Conservation (phyloP, 1,140 invertebrate genomes). For the Saccostrea glomerata region DNA sequence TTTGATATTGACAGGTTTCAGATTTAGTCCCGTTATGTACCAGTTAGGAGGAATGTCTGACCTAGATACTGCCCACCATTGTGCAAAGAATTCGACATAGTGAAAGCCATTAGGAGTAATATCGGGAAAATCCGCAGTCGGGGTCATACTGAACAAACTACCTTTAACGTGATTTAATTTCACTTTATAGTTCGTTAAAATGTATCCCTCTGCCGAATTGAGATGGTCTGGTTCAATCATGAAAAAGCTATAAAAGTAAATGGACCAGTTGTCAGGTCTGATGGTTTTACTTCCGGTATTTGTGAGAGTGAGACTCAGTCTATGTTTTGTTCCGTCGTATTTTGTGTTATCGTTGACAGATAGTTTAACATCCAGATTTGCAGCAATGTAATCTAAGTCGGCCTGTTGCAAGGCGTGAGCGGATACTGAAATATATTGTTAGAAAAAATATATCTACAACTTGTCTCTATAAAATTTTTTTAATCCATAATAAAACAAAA, state of each 20-base stretch:
- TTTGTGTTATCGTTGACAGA: slow-evolving; percentile 66
- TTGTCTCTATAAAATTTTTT: too few relatives aligned
- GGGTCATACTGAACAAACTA: slow-evolving; percentile 60
- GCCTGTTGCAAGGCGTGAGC: not conserved
- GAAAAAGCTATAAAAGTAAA: slow-evolving; percentile 65
- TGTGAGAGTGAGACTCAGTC: slow-evolving; percentile 55
- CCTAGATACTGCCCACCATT: slow-evolving; percentile 67
- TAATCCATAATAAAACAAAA: too few relatives aligned
- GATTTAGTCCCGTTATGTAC: slow-evolving; percentile 63
- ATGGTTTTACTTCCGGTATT: slow-evolving; percentile 61
- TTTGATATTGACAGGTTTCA: slow-evolving; percentile 56
- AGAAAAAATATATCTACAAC: too few relatives aligned
- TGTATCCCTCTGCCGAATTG: slow-evolving; percentile 41
- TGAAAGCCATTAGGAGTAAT: not conserved
- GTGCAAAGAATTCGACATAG: slow-evolving; percentile 33
- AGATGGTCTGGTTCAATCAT: slow-evolving; percentile 58
- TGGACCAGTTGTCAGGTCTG: slow-evolving; percentile 59
- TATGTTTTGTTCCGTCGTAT: slow-evolving; percentile 49
- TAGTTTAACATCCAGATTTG: slow-evolving; percentile 55
- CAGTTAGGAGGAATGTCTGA: slow-evolving; percentile 72
- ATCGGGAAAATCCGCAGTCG: slow-evolving; percentile 50
- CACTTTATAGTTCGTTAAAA: slow-evolving; percentile 51
- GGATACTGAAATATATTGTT: too few relatives aligned
- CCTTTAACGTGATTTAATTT: slow-evolving; percentile 67
- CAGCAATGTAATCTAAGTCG: slow-evolving; percentile 55